Evolutionary conservation across 1,140 invertebrate genomes (phyloP).

Genomic region (Saccostrea cuccullata): DNA sequence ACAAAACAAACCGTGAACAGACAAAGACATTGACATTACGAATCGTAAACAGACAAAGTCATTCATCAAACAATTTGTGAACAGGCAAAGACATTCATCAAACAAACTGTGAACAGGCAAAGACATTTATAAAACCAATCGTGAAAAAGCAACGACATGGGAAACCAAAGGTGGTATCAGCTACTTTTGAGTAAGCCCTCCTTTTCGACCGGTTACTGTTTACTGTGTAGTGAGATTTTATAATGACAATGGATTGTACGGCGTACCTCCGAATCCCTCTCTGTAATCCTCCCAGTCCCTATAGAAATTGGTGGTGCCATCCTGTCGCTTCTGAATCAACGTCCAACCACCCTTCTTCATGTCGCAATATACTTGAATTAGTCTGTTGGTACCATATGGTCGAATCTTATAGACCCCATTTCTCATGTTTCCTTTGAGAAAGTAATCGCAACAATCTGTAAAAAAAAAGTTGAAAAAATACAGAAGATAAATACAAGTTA

Average conservation of each 20-base stretch:
- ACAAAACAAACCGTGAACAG: no score
- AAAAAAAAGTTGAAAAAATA: slow-evolving; percentile 42
- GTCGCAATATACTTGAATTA: slow-evolving; percentile 84
- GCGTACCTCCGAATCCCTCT: slow-evolving; percentile 93
- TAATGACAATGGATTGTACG: not conserved
- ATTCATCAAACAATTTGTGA: no score
- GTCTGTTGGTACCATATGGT: slow-evolving; percentile 58
- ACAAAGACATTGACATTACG: no score
- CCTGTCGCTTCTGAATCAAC: slow-evolving; percentile 88
- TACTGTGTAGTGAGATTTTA: no score
- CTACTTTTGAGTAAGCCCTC: no score
- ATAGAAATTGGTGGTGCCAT: slow-evolving; percentile 91
- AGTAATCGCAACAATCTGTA: slow-evolving; percentile 76
- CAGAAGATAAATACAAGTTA: not conserved
- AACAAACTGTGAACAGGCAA: no score
- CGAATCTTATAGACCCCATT: slow-evolving; percentile 70
- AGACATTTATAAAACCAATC: no score
- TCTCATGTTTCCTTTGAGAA: slow-evolving; percentile 58
- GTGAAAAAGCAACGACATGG: no score
- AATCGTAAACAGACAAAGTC: no score
- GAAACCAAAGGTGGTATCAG: no score
- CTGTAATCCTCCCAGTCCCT: slow-evolving; percentile 96
- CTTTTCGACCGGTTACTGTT: no score
- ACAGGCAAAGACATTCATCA: no score
- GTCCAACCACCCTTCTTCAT: slow-evolving; percentile 91